These are phyloP conservation scores for Torymus aiolomorphi DNA, from an alignment of 2,888 invertebrate species.

Conservation along the genomic window DNA sequence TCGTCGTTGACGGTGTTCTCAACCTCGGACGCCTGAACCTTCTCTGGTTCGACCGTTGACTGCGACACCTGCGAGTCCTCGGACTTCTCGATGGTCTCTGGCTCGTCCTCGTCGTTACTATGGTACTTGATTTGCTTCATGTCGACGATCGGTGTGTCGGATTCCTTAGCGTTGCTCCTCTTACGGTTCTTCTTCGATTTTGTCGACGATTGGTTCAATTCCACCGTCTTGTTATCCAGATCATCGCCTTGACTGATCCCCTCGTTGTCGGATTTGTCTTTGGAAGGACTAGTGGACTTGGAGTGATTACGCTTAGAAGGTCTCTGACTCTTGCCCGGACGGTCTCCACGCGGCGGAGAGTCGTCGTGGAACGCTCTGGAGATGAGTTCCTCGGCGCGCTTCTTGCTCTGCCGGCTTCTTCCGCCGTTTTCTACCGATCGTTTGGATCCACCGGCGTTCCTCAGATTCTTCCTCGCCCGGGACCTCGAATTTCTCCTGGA, in stretches of 20 bases:
- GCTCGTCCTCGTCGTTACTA: constrained; percentile 5
- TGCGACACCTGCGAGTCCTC: constrained; percentile 39
- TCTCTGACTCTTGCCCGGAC: neutral
- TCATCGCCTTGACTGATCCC: neutral
- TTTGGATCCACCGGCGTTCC: neutral
- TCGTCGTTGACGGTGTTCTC: constrained; percentile 54
- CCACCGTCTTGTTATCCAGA: neutral
- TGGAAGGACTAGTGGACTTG: constrained; percentile 19
- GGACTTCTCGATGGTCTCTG: constrained; percentile 7
- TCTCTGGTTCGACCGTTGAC: constrained; percentile 5
- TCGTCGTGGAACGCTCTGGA: constrained; percentile 68
- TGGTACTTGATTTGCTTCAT: constrained; percentile 29
- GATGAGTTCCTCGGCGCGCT: constrained; percentile 71
- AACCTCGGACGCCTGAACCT: constrained; percentile 35
- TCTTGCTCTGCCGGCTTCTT: constrained; percentile 70
- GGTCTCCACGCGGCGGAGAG: constrained; percentile 58
- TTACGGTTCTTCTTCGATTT: constrained; percentile 57
- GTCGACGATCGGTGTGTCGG: constrained; percentile 28
- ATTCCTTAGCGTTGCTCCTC: constrained; percentile 61
- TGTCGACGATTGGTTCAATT: neutral
- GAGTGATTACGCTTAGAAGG: constrained; percentile 8
- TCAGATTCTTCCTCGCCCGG: constrained; percentile 39
- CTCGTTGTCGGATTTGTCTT: constrained; percentile 57
- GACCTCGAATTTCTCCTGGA: constrained; percentile 3
- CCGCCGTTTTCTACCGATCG: neutral